Evolutionary conservation across 2,113 vertebrate genomes (phyloP).

Genomic region (Lophochroa leadbeateri): DNA sequence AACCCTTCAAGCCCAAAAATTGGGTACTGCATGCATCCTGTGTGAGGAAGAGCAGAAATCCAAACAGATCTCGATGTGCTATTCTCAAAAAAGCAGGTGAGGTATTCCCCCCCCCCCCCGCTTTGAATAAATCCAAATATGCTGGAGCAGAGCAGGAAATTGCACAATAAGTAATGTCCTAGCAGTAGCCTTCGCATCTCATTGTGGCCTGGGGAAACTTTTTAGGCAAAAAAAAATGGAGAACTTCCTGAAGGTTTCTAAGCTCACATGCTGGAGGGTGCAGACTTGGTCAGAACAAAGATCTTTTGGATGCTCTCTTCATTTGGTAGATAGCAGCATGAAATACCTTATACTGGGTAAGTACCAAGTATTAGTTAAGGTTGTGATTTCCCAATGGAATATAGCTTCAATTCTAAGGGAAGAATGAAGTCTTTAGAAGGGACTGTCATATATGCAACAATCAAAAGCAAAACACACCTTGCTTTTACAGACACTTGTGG

Average conservation of each 20-base stretch:
- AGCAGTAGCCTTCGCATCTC: not conserved
- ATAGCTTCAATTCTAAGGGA: not conserved
- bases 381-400: not conserved
- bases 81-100: not conserved
- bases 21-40: not conserved
- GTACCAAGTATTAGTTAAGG: too few relatives aligned
- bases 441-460: not conserved
- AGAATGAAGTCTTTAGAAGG: not conserved
- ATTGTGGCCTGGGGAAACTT: not conserved
- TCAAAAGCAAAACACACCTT: not conserved
- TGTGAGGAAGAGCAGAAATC: not conserved
- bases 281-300: not conserved
- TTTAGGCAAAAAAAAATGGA: not conserved
- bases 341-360: not conserved
- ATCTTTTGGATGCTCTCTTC: not conserved
- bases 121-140: not conserved
- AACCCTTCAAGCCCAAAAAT: not conserved
- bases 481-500: fast-evolving
- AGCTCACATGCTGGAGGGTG: not conserved
- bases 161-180: not conserved
- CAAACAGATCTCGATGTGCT: not conserved
- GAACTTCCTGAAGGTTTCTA: not conserved
- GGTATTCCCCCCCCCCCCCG: too few relatives aligned
- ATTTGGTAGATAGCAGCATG: not conserved
- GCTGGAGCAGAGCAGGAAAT: not conserved